Evolutionary conservation across 92 coral and sea anemone species (phyloP), one percentile per base, ranked within the genome.

Genomic region (Palythoa caribaeorum): DNA sequence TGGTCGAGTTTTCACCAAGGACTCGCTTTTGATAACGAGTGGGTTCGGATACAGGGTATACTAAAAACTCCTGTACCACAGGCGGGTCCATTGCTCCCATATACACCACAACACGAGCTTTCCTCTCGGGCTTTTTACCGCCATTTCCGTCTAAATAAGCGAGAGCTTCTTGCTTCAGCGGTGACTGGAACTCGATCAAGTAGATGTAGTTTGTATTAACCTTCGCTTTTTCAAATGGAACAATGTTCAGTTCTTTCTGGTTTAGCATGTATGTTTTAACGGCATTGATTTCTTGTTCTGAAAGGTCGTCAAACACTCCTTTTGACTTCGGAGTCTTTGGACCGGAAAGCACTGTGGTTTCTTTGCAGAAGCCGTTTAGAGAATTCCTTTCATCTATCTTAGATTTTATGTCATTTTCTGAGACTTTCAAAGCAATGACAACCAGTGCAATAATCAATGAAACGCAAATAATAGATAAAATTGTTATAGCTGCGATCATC

Each of bases 281-380:
- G 4, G 94, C 94, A 38, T 84, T 47, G 38, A 96, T 92, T 60
- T 96, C 98, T 8, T 90, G 88, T 51, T 83, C 92, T 62, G 95
- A 90, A 38, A 96, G 87, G 87, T 96, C 98, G 62, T 92, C 91
- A 71, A 86, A 96, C 51, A 96, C 79, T 2, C 91, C 92, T 28
- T 70, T 48, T 2, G 96, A 94, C 63, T 88, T 92, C 12, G 74
- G 74, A 16, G 86, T 52, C 19, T 53, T 71, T 10, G 80, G 86
- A 2, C 85, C 28, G 0, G 57, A 50, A 7, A 92, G 50, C 48
- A 62, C 62, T 35, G 93, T 53, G 2, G 0, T 52, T 15, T 71
- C 79, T 19, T 84, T 77, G 80, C 95, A 92, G 77, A n/a, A 76
- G 7, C 53, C 73, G 1, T 36, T 11, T 37, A 21, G 44, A 5